These are phyloP conservation scores for Mormyrus proboscirostris DNA, from an alignment of 2,797 vertebrate genomes.

Conservation along the genomic window DNA sequence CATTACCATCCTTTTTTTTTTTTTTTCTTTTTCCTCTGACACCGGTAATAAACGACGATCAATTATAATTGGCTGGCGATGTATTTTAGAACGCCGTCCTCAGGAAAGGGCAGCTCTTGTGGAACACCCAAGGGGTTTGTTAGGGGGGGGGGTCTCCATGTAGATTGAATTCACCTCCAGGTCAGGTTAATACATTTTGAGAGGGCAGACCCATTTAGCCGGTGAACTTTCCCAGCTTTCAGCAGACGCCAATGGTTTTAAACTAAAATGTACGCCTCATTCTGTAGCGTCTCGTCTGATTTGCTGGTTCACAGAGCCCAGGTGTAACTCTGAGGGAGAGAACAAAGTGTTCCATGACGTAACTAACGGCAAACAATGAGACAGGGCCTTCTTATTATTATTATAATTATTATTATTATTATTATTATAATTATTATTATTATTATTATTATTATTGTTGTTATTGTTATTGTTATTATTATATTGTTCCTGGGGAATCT, in stretches of 20 bases:
- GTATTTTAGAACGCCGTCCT: conserved; percentile 29
- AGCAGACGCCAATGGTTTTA: background rate
- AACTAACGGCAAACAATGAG: background rate
- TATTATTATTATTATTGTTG: background rate
- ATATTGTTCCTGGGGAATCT: background rate
- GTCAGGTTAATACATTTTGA: conserved; percentile 1
- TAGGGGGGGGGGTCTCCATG: background rate
- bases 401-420: background rate
- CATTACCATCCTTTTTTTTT: background rate
- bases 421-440: background rate
- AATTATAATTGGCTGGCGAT: conserved; percentile 37
- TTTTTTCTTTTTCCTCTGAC: background rate
- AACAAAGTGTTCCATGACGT: background rate
- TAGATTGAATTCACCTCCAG: conserved; percentile 22
- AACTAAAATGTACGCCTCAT: background rate
- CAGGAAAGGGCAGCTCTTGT: conserved; percentile 31
- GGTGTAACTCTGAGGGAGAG: background rate
- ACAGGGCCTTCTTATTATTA: background rate
- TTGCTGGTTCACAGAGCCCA: background rate
- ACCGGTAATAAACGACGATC: conserved; percentile 28
- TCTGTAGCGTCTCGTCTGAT: background rate
- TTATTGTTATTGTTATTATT: background rate
- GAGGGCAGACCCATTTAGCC: background rate
- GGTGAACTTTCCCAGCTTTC: background rate
- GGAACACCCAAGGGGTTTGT: background rate